Conservation (phyloP, 1,140 invertebrate species). For the Olivierus martensii region DNA sequence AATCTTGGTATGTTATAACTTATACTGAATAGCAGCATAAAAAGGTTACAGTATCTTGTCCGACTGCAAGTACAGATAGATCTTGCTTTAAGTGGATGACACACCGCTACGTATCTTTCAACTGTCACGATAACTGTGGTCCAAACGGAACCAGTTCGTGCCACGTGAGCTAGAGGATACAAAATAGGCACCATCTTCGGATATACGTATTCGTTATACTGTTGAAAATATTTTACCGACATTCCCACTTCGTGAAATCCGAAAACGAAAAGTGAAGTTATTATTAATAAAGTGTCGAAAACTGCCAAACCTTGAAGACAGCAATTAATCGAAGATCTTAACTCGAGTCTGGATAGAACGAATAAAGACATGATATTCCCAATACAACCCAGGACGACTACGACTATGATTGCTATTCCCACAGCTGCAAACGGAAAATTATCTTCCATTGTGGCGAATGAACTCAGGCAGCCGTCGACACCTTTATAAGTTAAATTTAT, state of each 20-base stretch:
- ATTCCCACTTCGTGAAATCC: constrained; percentile 7
- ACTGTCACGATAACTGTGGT: constrained; percentile 88
- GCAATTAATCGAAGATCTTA: constrained; percentile 12
- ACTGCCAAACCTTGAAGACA: constrained; percentile 12
- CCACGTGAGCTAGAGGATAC: constrained; percentile 73
- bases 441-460: neutral
- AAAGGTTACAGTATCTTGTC: constrained; percentile 65
- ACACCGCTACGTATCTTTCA: constrained; percentile 91
- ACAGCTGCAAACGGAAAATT: neutral
- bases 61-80: constrained; percentile 80
- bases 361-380: constrained; percentile 11
- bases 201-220: too few species aligned
- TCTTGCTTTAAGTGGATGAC: constrained; percentile 74
- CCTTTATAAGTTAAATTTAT: too few species aligned
- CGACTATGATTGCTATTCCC: constrained; percentile 2
- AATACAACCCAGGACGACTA: constrained; percentile 5
- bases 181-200: constrained; percentile 51
- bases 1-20: constrained; percentile 73
- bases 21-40: constrained; percentile 65
- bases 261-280: constrained; percentile 7
- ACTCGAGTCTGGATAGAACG: constrained; percentile 10
- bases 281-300: constrained; percentile 11
- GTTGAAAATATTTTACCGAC: too few species aligned
- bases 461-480: neutral
- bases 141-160: constrained; percentile 85